phyloP scores from a whole-genome alignment of 2,113 vertebrate genomes.

The Vombatus ursinus region DNA sequence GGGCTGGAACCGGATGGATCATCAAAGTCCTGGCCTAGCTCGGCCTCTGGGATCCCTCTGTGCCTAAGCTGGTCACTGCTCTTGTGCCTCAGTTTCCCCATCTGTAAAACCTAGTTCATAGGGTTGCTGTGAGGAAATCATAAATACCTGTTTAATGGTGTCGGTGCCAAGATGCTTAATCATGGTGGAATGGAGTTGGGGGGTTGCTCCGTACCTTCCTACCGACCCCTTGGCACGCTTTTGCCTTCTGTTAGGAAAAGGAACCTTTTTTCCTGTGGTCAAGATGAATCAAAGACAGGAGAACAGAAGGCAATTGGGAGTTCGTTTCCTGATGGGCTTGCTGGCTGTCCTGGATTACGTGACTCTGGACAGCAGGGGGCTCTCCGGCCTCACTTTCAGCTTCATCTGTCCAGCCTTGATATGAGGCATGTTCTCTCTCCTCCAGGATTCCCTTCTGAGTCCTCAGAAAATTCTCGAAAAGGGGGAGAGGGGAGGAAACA shows the following conservation, averaged over 20 bases:
- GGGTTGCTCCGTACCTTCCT: background rate
- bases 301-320: background rate
- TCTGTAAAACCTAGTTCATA: background rate
- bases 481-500: background rate
- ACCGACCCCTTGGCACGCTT: background rate
- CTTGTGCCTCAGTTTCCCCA: background rate
- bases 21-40: background rate
- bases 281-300: background rate
- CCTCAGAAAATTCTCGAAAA: background rate
- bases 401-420: background rate
- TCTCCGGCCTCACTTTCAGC: background rate
- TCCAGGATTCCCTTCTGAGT: background rate
- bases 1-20: background rate
- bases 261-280: conserved; percentile 7
- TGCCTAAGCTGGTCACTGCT: background rate
- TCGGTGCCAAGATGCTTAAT: background rate
- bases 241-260: conserved; percentile 12
- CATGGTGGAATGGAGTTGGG: background rate
- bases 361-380: conserved; percentile 53
- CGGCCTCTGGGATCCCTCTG: background rate
- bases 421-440: background rate
- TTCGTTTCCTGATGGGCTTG: rapidly evolving
- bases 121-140: background rate
- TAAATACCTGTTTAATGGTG: background rate
- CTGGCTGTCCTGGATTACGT: background rate